Evolutionary conservation across 2,888 invertebrate genomes (phyloP).

Genomic region (Phytoseiulus persimilis): DNA sequence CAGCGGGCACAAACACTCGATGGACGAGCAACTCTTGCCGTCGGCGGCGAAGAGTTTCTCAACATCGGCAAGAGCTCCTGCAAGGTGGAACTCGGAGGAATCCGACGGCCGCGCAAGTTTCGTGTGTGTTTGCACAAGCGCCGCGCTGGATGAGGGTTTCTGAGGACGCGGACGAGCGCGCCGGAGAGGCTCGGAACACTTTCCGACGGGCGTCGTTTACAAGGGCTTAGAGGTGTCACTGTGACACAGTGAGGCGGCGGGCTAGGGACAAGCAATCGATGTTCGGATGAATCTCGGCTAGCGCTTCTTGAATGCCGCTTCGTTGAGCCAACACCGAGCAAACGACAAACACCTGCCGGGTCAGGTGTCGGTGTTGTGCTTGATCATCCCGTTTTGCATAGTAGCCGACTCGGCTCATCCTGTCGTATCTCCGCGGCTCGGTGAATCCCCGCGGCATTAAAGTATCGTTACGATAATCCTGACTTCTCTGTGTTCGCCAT

Average conservation of each 20-base stretch:
- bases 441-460: slow-evolving; percentile 11
- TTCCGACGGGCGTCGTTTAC: not conserved
- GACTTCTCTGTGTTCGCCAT: slow-evolving; percentile 19
- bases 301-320: not conserved
- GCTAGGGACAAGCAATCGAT: not conserved
- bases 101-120: too few species aligned
- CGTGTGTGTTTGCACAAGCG: too few species aligned
- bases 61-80: too few species aligned
- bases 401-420: not conserved
- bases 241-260: not conserved
- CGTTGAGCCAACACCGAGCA: not conserved
- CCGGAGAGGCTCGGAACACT: too few species aligned
- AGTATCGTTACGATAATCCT: slow-evolving; percentile 35
- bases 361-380: slow-evolving; percentile 10
- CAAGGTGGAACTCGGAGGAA: too few species aligned
- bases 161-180: too few species aligned
- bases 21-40: not conserved
- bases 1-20: not conserved
- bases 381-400: slow-evolving; percentile 8
- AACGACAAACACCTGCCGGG: slow-evolving; percentile 36
- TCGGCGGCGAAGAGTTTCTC: too few species aligned
- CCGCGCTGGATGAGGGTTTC: too few species aligned
- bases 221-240: not conserved
- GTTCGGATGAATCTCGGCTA: not conserved
- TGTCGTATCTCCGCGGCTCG: not conserved